These are phyloP conservation scores for Tychaedon coryphoeus DNA, from an alignment of 2,113 vertebrate genomes.

Conservation along the genomic window DNA sequence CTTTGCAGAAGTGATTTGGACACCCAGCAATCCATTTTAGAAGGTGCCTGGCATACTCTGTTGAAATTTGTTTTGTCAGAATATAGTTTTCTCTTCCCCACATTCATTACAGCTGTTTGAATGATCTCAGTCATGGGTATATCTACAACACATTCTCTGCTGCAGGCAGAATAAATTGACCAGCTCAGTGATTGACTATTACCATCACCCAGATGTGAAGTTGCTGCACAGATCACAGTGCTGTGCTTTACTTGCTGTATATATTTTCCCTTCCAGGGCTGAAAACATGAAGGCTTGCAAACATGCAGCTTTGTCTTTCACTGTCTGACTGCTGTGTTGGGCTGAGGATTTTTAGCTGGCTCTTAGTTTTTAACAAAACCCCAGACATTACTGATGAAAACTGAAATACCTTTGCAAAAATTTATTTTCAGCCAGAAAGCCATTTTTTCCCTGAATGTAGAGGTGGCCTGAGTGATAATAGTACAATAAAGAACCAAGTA, in stretches of 20 bases:
- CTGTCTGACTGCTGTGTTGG: background rate
- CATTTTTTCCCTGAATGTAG: background rate
- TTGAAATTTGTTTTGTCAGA: background rate
- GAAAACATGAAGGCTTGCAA: background rate
- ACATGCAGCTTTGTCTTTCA: background rate
- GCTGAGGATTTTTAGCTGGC: background rate
- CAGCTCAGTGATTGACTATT: background rate
- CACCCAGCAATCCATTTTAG: background rate
- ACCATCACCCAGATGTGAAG: background rate
- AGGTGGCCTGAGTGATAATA: background rate
- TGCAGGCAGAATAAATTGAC: background rate
- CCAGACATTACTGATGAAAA: background rate
- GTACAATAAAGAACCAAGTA: background rate
- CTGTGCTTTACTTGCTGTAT: background rate
- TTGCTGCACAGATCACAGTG: rapidly evolving
- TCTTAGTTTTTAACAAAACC: background rate
- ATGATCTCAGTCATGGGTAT: background rate
- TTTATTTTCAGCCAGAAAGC: background rate
- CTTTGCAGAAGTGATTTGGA: background rate
- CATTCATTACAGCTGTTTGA: background rate
- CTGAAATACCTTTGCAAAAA: background rate
- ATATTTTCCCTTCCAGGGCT: background rate
- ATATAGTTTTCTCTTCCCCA: background rate
- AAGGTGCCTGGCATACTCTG: background rate
- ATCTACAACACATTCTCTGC: background rate